A percentile compares a stretch with the other conserved stretches of the same genome.
Evolutionary conservation across 2,797 vertebrate species (phyloP).

Genomic region (Enteromius argenteus): DNA sequence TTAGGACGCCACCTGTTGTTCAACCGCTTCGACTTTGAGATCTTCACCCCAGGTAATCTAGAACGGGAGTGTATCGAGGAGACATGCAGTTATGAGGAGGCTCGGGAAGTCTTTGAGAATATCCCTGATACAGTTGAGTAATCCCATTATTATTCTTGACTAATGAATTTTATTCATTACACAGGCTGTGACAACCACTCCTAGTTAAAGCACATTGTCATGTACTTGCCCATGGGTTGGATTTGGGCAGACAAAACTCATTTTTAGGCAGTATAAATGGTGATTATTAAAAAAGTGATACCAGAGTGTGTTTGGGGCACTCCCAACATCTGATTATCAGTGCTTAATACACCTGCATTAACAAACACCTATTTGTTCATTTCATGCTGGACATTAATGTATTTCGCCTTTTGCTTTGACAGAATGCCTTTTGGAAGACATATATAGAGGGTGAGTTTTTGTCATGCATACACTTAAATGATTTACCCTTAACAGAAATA

Average conservation of each 20-base stretch:
- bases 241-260: conserved; percentile 1
- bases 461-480: background rate
- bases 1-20: conserved; percentile 87
- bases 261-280: background rate
- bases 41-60: conserved; percentile 87
- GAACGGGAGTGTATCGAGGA: conserved; percentile 94
- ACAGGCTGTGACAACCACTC: background rate
- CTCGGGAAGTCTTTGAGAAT: conserved; percentile 91
- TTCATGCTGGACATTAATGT: background rate
- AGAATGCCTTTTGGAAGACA: conserved; percentile 88
- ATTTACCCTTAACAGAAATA: background rate
- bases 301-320: background rate
- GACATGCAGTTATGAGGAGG: conserved; percentile 92
- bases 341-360: background rate
- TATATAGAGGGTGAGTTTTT: conserved; percentile 79
- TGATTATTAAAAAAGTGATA: background rate
- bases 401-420: conserved; percentile 26
- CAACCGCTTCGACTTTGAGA: conserved; percentile 95
- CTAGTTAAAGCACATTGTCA: background rate
- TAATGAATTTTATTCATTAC: background rate
- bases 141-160: background rate
- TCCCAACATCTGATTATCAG: background rate
- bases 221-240: conserved; percentile 38
- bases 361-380: conserved; percentile 7
- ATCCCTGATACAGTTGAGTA: conserved; percentile 84